Evolutionary conservation across 2,797 vertebrate species (phyloP).

Genomic region (Capromys pilorides): DNA sequence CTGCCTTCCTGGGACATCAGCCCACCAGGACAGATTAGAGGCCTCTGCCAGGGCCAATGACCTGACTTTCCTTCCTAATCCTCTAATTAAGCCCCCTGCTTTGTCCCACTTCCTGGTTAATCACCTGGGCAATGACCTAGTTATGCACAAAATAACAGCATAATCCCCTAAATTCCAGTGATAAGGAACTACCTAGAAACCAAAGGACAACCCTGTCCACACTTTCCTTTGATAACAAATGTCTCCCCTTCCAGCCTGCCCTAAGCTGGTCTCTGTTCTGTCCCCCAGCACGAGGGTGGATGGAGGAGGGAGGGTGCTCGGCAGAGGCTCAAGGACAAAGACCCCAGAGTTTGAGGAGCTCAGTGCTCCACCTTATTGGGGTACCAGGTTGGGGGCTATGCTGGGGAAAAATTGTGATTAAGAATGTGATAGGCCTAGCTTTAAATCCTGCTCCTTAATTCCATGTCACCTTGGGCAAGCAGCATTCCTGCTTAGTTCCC

Average conservation of each 20-base stretch:
- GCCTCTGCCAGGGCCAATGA: background rate
- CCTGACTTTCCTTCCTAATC: slow-evolving; percentile 74
- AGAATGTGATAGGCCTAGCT: background rate
- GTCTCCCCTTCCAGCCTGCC: background rate
- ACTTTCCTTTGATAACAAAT: background rate
- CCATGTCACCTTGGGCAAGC: background rate
- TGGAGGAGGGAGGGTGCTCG: background rate
- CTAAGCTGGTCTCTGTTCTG: background rate
- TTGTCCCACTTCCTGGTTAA: slow-evolving; percentile 50
- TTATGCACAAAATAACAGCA: slow-evolving; percentile 52
- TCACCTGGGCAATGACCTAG: slow-evolving; percentile 73
- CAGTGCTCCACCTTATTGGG: accelerated
- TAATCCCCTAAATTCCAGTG: slow-evolving; percentile 57
- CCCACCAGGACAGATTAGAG: slow-evolving; percentile 62
- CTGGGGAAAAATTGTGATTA: background rate
- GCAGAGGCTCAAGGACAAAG: background rate
- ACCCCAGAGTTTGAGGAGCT: background rate
- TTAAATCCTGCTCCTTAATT: background rate
- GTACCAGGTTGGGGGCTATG: background rate
- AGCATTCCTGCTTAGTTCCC: background rate
- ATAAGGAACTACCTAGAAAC: slow-evolving; percentile 11
- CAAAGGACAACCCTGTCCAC: background rate
- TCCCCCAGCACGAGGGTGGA: too few species aligned
- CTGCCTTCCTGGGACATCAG: background rate
- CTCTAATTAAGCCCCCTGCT: slow-evolving; percentile 63